phyloP scores from a whole-genome alignment of 1,140 invertebrate species.

The Scaptomyza pallida region DNA sequence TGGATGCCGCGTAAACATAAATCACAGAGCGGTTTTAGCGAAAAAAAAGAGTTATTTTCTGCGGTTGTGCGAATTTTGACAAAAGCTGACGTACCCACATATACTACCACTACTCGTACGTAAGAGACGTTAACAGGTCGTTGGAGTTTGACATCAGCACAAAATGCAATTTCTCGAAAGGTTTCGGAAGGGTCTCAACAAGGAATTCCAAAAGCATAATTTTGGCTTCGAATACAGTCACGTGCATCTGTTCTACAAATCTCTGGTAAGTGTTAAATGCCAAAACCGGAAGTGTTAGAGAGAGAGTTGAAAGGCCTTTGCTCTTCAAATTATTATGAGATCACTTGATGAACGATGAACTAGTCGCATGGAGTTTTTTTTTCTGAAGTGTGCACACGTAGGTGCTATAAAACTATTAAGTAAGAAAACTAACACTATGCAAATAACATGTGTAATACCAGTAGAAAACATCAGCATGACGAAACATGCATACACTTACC shows the following conservation, averaged over 20 bases:
- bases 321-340: background rate
- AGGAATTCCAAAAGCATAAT: conserved; percentile 68
- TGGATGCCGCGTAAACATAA: conserved; percentile 6
- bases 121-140: no score
- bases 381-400: conserved; percentile 18
- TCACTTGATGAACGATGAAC: conserved; percentile 3
- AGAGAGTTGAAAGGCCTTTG: background rate
- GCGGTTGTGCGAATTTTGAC: background rate
- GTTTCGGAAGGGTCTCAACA: conserved; percentile 62
- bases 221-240: conserved; percentile 73
- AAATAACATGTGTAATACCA: no score
- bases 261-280: conserved; percentile 61
- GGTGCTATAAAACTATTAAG: conserved; percentile 17
- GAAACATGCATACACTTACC: conserved; percentile 9
- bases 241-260: conserved; percentile 75
- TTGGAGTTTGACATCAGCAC: background rate
- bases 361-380: conserved; percentile 5
- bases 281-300: background rate
- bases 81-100: background rate
- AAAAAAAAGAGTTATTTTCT: conserved; percentile 1
- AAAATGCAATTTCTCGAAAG: conserved; percentile 73
- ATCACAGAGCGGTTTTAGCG: conserved; percentile 16
- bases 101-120: background rate
- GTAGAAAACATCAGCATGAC: no score
- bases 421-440: conserved; percentile 6